phyloP scores from a whole-genome alignment of 2,113 vertebrate genomes.

The Scomber colias region DNA sequence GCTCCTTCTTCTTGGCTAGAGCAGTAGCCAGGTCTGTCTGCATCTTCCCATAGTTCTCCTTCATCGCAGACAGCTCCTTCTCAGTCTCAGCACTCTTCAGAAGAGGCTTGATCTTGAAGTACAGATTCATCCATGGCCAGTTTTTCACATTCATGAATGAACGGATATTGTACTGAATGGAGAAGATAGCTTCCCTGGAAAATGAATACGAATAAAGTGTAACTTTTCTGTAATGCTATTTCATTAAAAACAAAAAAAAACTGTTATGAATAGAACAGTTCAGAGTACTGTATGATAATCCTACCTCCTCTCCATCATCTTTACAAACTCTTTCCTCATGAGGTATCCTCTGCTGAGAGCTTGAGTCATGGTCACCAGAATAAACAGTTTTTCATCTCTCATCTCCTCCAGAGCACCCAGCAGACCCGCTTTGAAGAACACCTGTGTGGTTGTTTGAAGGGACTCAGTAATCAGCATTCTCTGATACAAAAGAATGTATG shows the following conservation, averaged over 20 bases:
- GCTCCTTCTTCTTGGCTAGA: conserved; percentile 83
- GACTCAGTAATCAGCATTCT: not conserved
- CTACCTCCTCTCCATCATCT: conserved; percentile 81
- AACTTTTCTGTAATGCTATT: no score
- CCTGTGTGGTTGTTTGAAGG: conserved; percentile 75
- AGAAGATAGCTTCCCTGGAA: conserved; percentile 86
- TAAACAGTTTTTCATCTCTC: conserved; percentile 92
- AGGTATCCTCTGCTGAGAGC: conserved; percentile 75
- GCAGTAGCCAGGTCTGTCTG: conserved; percentile 87
- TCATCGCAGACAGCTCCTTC: conserved; percentile 83
- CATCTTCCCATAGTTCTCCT: conserved; percentile 89
- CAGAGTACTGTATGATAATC: not conserved
- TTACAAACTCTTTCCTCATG: conserved; percentile 80
- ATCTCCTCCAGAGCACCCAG: conserved; percentile 94
- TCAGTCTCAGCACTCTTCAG: conserved; percentile 87
- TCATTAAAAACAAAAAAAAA: no score
- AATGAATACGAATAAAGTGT: not conserved
- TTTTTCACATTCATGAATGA: conserved; percentile 87
- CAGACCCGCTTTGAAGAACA: conserved; percentile 97
- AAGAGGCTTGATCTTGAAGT: conserved; percentile 84
- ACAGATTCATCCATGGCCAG: conserved; percentile 84
- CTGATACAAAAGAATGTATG: not conserved
- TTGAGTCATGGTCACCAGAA: conserved; percentile 83
- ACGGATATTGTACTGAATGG: conserved; percentile 90
- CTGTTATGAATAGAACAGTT: not conserved